Base-by-base conservation (phyloP, 1,140 invertebrate species). In the Rhyzopertha dominica region DNA sequence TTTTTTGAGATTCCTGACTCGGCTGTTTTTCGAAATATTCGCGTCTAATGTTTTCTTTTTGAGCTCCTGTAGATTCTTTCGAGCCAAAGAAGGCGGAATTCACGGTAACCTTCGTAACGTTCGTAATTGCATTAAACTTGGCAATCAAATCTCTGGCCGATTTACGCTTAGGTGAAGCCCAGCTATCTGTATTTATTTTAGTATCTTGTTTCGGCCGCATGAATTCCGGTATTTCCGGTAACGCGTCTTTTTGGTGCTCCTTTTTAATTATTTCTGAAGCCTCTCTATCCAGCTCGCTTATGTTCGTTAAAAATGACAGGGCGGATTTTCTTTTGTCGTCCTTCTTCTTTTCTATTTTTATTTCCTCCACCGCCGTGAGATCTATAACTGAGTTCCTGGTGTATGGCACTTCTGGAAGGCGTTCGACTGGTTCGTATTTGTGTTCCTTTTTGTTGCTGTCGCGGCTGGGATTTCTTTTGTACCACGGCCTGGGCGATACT, bases 241-340 rank as follows among this genome's bases (percentile, higher is more conserved):
- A 8, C 68, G 65, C 18, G 68, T 63, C 13, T 56, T 54, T 51
- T 53, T 57, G 43, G 25, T 53, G 25, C 53, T 60, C 51, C 52
- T 53, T 75, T 42, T 79, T 75, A 19, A 88, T 76, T 43, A 88
- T 85, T 59, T 83, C 81, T 0, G 78, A 75, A 1, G 85, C 85
- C 68, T 88, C 83, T 56, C 81, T 74, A 62, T 90, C 85, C 16
- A 88, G 66, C 58, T 87, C 84, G 59, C 84, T 87, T 47, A 88
- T 87, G 59, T 84, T 88, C 0, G 81, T 79, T n/a, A 88, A 63
- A 42, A 84, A 74, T 16, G 78, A 82, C 5, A 81, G 61, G 7
- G 77, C 75, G 0, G 78, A 80, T 38, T 69, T 74, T 17, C 79
- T 63, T 56, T 81, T 81, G 7, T 71, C 66, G 2, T 70, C 65